Evolutionary conservation across 1,140 invertebrate species (phyloP).

Genomic region (Camponotus vicinus): DNA sequence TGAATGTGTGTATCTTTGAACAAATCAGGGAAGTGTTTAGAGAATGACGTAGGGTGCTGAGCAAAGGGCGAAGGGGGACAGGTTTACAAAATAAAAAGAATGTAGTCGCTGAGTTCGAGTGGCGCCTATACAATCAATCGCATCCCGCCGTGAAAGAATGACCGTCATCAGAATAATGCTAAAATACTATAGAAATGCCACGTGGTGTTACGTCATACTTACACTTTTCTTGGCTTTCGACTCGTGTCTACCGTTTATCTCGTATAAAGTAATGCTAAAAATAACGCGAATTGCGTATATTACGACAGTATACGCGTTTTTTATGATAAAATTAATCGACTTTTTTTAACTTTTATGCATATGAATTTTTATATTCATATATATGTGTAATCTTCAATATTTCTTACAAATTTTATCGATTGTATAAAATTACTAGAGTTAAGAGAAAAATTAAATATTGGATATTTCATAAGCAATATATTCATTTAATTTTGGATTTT

Average conservation of each 20-base stretch:
- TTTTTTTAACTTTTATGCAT: too few relatives aligned
- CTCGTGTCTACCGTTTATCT: conserved; percentile 9
- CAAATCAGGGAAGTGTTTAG: neutral
- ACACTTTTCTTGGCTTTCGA: conserved; percentile 59
- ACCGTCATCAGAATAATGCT: conserved; percentile 41
- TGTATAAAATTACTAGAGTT: too few relatives aligned
- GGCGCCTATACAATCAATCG: conserved; percentile 21
- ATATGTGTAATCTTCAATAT: neutral
- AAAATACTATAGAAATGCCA: conserved; percentile 67
- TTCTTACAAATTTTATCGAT: neutral
- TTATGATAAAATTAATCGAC: neutral
- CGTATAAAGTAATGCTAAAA: conserved; percentile 14
- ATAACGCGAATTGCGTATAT: neutral
- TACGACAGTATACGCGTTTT: neutral
- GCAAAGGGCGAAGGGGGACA: neutral
- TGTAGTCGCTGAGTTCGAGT: neutral
- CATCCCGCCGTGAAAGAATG: neutral
- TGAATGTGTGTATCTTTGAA: neutral
- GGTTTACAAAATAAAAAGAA: neutral
- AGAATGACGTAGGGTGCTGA: neutral
- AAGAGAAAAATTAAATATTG: neutral
- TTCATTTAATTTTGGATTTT: neutral
- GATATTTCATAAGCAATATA: neutral
- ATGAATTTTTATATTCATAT: too few relatives aligned
- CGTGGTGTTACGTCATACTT: conserved; percentile 71